Base-by-base conservation (phyloP, 2,113 vertebrate genomes). In the Catharus fuscescens region DNA sequence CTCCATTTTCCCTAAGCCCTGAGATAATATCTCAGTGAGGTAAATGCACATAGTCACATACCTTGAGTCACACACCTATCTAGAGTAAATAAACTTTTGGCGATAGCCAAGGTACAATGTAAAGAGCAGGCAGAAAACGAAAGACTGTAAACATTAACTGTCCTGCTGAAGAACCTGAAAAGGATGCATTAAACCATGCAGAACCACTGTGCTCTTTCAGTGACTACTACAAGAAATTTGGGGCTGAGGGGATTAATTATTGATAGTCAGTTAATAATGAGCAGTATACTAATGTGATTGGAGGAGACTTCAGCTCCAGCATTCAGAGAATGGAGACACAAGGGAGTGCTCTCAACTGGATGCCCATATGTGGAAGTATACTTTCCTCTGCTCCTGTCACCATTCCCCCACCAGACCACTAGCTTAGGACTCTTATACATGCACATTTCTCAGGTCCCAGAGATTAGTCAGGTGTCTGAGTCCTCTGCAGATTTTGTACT, bases 41-140 rank as follows among this genome's bases (percentile, higher is more conserved):
- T 32, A 80, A 92, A 80, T 26, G 64, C 50, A 77, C 15, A 4
- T 47, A 73, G 40, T 42, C 50, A 44, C 57, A 52, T 80, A 88
- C n/a, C 59, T 80, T 53, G 64, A 83, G 47, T 71, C 57, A 67
- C 61, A 62, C 34, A 29, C 21, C 60, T 64, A 40, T 47, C 86
- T 86, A 89, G 32, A 66, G 42, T 74, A 96, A 94, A 94, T 9
- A 83, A 74, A 52, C 26, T 86, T 84, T 40, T 86, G 64, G 28
- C 70, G 69, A 34, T 52, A 86, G 26, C 6, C 64, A 74, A 66
- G 60, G 26, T 54, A 59, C 36, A 77, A 70, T 59, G 42, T 42
- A 81, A 74, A 89, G 17, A 85, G 34, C 66, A 92, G 47, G 18
- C 34, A 94, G 61, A 93, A 92, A 79, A 90, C 42, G 5, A 34